These are phyloP conservation scores for Macrobrachium rosenbergii DNA, from an alignment of 1,140 invertebrate genomes.

Conservation along the genomic window DNA sequence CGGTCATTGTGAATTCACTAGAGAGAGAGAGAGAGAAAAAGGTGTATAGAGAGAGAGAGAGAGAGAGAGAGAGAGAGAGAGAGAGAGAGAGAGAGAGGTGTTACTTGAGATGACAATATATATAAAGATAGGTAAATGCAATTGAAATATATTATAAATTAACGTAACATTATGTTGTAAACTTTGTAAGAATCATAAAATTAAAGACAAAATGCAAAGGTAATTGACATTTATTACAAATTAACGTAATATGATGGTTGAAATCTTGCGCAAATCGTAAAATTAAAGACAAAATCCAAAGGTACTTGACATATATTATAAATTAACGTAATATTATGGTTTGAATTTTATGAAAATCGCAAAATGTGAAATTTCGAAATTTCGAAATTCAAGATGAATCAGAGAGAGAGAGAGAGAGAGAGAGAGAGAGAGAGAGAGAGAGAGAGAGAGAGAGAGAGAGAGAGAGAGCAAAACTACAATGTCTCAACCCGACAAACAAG, in stretches of 20 bases:
- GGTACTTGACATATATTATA: too few relatives aligned
- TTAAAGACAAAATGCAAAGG: too few relatives aligned
- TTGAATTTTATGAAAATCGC: too few relatives aligned
- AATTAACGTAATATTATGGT: not conserved
- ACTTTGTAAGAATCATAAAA: too few relatives aligned
- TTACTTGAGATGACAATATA: not conserved
- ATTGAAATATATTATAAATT: not conserved
- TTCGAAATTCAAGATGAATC: not conserved
- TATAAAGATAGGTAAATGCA: not conserved
- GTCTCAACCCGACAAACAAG: not conserved
- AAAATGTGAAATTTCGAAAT: not conserved
- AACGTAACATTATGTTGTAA: not conserved
- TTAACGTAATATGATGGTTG: too few relatives aligned
- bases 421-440: slow-evolving; percentile 24
- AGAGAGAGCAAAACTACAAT: slow-evolving; percentile 2
- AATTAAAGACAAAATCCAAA: too few relatives aligned
- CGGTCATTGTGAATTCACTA: not conserved
- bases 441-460: slow-evolving; percentile 24
- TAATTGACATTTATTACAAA: too few relatives aligned
- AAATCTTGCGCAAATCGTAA: too few relatives aligned
- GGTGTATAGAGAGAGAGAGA: too few relatives aligned
- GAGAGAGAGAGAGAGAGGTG: slow-evolving; percentile 4
- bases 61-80: slow-evolving; percentile 24
- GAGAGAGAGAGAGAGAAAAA: slow-evolving; percentile 20
- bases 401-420: slow-evolving; percentile 25